A percentile compares a stretch with the other conserved stretches of the same genome.
These are phyloP conservation scores for Poecilia picta DNA, from an alignment of 2,797 vertebrate genomes.

Conservation along the genomic window DNA sequence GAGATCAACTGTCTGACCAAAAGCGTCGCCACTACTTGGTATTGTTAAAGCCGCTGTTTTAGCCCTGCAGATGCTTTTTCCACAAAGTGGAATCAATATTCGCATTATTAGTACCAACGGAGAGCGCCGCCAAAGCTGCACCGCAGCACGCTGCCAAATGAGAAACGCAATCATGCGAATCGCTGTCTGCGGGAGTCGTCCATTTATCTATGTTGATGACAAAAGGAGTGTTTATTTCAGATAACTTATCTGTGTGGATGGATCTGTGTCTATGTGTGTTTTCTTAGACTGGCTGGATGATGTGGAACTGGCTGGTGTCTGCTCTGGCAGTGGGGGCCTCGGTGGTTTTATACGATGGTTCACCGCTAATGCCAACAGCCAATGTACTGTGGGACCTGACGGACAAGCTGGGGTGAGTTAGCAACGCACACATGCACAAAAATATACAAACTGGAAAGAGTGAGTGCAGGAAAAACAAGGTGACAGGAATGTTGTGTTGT, in stretches of 20 bases:
- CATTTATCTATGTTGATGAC: conserved; percentile 39
- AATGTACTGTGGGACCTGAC: conserved; percentile 94
- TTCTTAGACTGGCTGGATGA: conserved; percentile 95
- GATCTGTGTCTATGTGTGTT: conserved; percentile 20
- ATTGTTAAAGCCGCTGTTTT: conserved; percentile 1
- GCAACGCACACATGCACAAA: not conserved
- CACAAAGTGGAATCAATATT: conserved; percentile 18
- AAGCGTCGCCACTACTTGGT: not conserved
- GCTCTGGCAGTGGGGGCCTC: conserved; percentile 91
- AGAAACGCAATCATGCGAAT: conserved; percentile 35
- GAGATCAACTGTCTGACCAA: conserved; percentile 4
- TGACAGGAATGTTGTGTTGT: not conserved
- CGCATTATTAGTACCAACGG: not conserved
- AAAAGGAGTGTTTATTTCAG: conserved; percentile 37
- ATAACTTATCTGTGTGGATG: conserved; percentile 44
- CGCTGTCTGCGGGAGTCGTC: conserved; percentile 30
- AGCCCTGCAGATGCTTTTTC: conserved; percentile 3
- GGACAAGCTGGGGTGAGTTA: conserved; percentile 90
- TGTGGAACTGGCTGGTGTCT: conserved; percentile 98
- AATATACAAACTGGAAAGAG: not conserved
- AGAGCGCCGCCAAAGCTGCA: conserved; percentile 15
- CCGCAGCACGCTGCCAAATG: conserved; percentile 24
- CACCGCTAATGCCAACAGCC: conserved; percentile 91
- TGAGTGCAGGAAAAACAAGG: not conserved
- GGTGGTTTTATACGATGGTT: conserved; percentile 94